Evolutionary conservation across 2,888 invertebrate species (phyloP).

Genomic region (Andrena bucephala): DNA sequence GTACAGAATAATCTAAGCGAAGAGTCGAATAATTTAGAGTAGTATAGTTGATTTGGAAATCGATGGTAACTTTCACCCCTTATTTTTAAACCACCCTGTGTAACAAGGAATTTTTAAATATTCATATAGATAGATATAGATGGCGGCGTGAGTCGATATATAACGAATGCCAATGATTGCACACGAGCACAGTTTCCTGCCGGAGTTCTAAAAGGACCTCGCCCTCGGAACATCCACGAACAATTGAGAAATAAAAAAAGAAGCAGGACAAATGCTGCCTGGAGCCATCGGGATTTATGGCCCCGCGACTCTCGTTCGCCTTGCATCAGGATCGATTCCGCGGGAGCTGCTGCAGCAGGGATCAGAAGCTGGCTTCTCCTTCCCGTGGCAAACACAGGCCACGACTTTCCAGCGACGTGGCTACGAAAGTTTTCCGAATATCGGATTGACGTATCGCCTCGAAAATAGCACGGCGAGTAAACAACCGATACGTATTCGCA

Average conservation of each 20-base stretch:
- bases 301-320: conserved; percentile 64
- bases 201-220: background rate
- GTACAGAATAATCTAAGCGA: too few relatives aligned
- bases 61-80: too few relatives aligned
- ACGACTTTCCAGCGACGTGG: conserved; percentile 62
- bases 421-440: conserved; percentile 76
- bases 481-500: conserved; percentile 81
- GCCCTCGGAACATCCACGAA: background rate
- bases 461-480: conserved; percentile 81
- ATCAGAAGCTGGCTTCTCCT: conserved; percentile 57
- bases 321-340: conserved; percentile 67
- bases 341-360: conserved; percentile 37
- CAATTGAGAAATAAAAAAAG: conserved; percentile 28
- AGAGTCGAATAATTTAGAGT: too few relatives aligned
- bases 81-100: background rate
- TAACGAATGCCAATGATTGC: conserved; percentile 14
- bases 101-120: background rate
- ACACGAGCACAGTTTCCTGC: background rate
- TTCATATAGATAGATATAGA: background rate
- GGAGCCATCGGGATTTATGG: conserved; percentile 62
- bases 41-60: too few relatives aligned
- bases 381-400: conserved; percentile 60
- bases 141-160: background rate
- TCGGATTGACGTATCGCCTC: conserved; percentile 83
- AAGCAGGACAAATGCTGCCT: conserved; percentile 20